Evolutionary conservation across 2,888 invertebrate species (phyloP), one percentile per base, ranked within the genome.

Genomic region (Hypolimnas misippus): DNA sequence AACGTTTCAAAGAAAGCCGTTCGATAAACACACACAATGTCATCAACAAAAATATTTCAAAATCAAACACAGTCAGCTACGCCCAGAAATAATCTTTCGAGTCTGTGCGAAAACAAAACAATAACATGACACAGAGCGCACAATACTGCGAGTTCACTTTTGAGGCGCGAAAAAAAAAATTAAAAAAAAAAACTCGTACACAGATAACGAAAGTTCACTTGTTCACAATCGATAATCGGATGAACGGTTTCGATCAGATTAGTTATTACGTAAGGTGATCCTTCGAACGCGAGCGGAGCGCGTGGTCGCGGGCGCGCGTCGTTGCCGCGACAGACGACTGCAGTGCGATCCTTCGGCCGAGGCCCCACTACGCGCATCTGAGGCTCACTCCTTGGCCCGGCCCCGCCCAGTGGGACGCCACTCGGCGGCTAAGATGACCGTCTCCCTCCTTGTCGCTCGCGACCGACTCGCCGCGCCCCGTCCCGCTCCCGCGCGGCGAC

Each of bases 361-460:
- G 89, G 86, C 93, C 93, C 94, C 93, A 92, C 93, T 88, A 86
- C 91, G 93, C 93, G 93, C 93, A 93, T 93, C 93, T 92, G 88
- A 93, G 92, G 92, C 90, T 89, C 92, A 84, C 89, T 92, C 87
- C 89, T 87, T 87, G 82, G 85, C 87, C 84, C 89, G 87, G 93
- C 94, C 92, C 93, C 94, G 93, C 94, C 94, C 92, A 88, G 89
- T 89, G 89, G 93, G 93, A 89, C 89, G 92, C 91, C 75, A 88
- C 91, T 87, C 90, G 85, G 80, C 77, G 78, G 84, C 89, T 91
- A 92, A 92, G 91, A 92, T 91, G 88, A 89, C 89, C 89, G 83
- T 85, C 86, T 83, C 83, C 88, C 89, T 92, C 92, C 78, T 83
- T 84, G 77, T 87, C 85, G 67, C 86, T 75, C 91, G 65, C 74